Base-by-base conservation (phyloP, 1,140 invertebrate genomes). In the Hyles euphorbiae region DNA sequence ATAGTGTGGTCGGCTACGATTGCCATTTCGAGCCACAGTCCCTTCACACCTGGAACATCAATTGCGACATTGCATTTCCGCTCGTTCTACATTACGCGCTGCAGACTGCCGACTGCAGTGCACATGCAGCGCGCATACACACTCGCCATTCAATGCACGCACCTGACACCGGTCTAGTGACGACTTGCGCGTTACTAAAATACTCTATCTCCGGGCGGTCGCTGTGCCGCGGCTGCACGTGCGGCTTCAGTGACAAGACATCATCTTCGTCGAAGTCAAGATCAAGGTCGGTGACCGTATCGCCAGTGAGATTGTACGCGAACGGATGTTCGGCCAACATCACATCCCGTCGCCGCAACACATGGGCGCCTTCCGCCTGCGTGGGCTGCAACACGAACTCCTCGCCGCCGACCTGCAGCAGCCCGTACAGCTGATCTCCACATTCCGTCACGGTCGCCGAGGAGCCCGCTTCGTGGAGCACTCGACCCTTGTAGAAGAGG, bases 1-100 rank as follows among this genome's bases (percentile, higher is more conserved):
- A 95, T 91, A 0, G 93, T 92, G 70, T 93, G 89, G 80, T 95
- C 94, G 12, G 92, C 92, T 8, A 91, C 93, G 11, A 95, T 87
- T 3, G 92, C 91, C 59, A 95, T 89, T 81, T 95, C 93, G 32
- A 95, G 83, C 93, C 93, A 94, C 64, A 88, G 68, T 46, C 78
- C 83, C 53, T 82, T 77, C 46, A 74, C 76, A 72, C 82, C 86
- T 88, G 76, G 45, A 88, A 87, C 66, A 75, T 71, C 68, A 72
- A 72, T 69, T 56, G 71, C 63, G 58, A 70, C 62, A 72, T 72
- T 67, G 51, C 60, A 75, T 65, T 55, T 61, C 46, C n/a, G 49
- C 45, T 54, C 40, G n/a, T 44, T 54, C 5, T 44, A 53, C 22
- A 48, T 11, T 11, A n/a, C 12, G 10, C 46, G 12, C 46, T n/a